phyloP scores from a whole-genome alignment of 1,140 invertebrate species.

The Leptinotarsa texana region DNA sequence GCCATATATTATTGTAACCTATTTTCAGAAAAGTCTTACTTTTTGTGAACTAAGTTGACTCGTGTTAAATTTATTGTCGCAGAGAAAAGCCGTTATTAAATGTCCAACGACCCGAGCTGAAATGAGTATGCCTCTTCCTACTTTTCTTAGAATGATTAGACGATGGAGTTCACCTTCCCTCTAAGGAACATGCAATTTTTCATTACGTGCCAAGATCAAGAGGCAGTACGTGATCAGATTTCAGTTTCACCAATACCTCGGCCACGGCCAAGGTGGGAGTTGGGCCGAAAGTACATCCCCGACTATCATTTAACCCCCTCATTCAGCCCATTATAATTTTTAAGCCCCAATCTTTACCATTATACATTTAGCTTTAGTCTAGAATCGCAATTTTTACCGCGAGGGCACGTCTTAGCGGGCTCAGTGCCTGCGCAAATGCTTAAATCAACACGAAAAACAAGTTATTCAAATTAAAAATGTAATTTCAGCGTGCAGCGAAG shows the following conservation, averaged over 20 bases:
- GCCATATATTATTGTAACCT: too few relatives aligned
- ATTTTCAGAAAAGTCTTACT: too few relatives aligned
- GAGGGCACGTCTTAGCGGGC: conserved; percentile 64
- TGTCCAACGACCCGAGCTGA: background rate
- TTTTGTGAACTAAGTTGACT: background rate
- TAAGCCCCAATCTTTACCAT: conserved; percentile 68
- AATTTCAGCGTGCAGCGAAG: conserved; percentile 58
- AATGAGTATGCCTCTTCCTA: background rate
- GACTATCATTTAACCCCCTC: conserved; percentile 48
- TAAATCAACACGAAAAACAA: conserved; percentile 70
- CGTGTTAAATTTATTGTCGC: background rate
- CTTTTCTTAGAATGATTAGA: conserved; percentile 1
- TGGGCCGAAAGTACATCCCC: conserved; percentile 5
- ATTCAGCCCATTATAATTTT: conserved; percentile 63
- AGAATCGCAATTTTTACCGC: conserved; percentile 67
- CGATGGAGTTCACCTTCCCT: conserved; percentile 14
- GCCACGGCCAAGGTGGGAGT: conserved; percentile 16
- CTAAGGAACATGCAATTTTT: conserved; percentile 61
- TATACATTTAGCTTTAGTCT: conserved; percentile 67
- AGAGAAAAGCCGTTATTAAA: background rate
- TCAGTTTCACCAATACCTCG: conserved; percentile 29
- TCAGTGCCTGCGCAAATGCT: conserved; percentile 58
- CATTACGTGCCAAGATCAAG: conserved; percentile 63
- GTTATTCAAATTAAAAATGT: conserved; percentile 70
- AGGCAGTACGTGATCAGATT: conserved; percentile 55